Conservation (phyloP, 2,113 vertebrate species). For the Arvicanthis niloticus region DNA sequence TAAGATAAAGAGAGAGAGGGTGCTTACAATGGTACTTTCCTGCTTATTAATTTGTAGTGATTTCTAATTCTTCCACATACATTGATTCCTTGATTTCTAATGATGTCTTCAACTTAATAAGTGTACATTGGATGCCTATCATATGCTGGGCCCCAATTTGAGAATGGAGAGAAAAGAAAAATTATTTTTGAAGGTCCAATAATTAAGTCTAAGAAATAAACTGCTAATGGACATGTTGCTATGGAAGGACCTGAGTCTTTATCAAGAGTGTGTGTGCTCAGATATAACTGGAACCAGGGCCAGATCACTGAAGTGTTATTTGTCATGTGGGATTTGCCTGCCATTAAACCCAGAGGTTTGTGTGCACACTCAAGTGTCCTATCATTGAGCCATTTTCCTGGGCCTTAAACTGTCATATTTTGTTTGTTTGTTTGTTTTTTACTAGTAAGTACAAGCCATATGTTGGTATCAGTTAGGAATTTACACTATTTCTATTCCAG, state of each 20-base stretch:
- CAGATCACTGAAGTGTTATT: not conserved
- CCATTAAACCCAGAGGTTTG: not conserved
- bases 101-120: not conserved
- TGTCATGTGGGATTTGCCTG: not conserved
- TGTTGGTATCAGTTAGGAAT: not conserved
- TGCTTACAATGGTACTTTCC: not conserved
- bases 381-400: not conserved
- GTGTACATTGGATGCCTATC: not conserved
- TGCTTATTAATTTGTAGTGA: not conserved
- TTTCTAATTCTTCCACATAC: not conserved
- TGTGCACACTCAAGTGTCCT: not conserved
- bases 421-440: not conserved
- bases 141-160: not conserved
- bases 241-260: not conserved
- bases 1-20: too few relatives aligned
- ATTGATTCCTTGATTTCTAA: slow-evolving; percentile 22
- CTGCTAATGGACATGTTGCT: not conserved
- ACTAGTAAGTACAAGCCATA: not conserved
- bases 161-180: not conserved
- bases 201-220: not conserved
- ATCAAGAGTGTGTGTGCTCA: not conserved
- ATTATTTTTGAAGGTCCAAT: not conserved
- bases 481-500: not conserved
- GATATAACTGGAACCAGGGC: not conserved
- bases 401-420: not conserved